Percentiles rank a stretch among this genome's conserved stretches.
phyloP scores from a whole-genome alignment of 1,140 invertebrate genomes.

The Leptestheria dahalacensis region DNA sequence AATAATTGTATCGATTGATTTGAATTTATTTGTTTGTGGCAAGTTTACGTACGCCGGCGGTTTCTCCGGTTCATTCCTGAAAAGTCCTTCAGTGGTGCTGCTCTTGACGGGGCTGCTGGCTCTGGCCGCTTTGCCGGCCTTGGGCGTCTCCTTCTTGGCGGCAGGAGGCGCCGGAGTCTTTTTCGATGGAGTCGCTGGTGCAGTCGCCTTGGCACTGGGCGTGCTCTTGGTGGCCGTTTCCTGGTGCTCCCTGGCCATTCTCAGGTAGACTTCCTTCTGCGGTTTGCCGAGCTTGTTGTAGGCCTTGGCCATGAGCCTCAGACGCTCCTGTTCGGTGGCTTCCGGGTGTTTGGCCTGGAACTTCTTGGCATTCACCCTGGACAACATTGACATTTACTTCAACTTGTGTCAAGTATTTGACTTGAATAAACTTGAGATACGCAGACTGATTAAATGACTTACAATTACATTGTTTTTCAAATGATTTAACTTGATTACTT shows the following conservation, averaged over 20 bases:
- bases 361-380: not conserved
- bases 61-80: slow-evolving; percentile 28
- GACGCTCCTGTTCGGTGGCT: not conserved
- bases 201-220: slow-evolving; percentile 1
- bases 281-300: not conserved
- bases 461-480: too few species aligned
- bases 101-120: not conserved
- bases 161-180: not conserved
- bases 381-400: not conserved
- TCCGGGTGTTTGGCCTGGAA: not conserved
- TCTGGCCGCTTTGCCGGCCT: slow-evolving; percentile 3
- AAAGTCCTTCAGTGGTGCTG: slow-evolving; percentile 17
- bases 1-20: not conserved
- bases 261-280: not conserved
- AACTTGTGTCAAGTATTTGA: too few species aligned
- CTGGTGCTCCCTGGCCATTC: not conserved
- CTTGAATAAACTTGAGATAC: too few species aligned
- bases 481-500: not conserved
- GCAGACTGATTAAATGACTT: too few species aligned
- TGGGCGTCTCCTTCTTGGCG: not conserved
- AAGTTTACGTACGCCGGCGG: slow-evolving; percentile 27
- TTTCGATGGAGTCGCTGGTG: slow-evolving; percentile 13
- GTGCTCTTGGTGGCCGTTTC: not conserved
- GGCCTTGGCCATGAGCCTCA: not conserved
- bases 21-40: not conserved